Base-by-base conservation (phyloP, 2,888 invertebrate genomes). In the Eupithecia vulgata region DNA sequence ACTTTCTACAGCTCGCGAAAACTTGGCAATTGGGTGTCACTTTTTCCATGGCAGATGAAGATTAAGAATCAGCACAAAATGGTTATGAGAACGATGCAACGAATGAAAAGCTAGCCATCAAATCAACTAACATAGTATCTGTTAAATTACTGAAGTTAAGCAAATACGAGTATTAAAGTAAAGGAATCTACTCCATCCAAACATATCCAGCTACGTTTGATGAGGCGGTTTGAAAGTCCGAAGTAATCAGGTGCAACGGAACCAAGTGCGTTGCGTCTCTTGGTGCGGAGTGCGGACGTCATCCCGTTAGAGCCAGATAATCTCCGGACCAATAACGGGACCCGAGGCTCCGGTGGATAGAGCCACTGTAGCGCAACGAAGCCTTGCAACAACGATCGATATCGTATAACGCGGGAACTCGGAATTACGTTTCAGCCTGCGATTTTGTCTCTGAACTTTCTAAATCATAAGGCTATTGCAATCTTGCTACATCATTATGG, bases 311-410 rank as follows among this genome's bases (percentile, higher is more conserved):
- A 81, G 84, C 81, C 85, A 88, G 87, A 88, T 91, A 89, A 91
- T 89, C 90, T 87, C 80, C 81, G 82, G 77, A 78, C 81, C 85
- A 87, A 87, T 89, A 90, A 91, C 91, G 89, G 91, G 90, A 88
- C 80, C 83, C 87, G 88, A 84, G 82, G 85, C 79, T 76, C 71
- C 81, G 81, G 82, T 82, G 81, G 80, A 82, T 82, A 79, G 82
- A 84, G 76, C 79, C 88, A 83, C 76, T 83, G 87, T 85, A 87
- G 87, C 90, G 90, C 87, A 83, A 83, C 88, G 92, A 93, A 93
- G 90, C 92, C 93, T 88, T 88, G 88, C 88, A 91, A 92, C 78
- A 75, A 84, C 88, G 86, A 89, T 91, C 92, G 88, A 91, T 91
- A 91, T 91, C 88, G 82, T 84, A 83, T 92, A 84, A 88, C 91